Evolutionary conservation across 2,888 invertebrate genomes (phyloP).

Genomic region (Campopleginae sp.): DNA sequence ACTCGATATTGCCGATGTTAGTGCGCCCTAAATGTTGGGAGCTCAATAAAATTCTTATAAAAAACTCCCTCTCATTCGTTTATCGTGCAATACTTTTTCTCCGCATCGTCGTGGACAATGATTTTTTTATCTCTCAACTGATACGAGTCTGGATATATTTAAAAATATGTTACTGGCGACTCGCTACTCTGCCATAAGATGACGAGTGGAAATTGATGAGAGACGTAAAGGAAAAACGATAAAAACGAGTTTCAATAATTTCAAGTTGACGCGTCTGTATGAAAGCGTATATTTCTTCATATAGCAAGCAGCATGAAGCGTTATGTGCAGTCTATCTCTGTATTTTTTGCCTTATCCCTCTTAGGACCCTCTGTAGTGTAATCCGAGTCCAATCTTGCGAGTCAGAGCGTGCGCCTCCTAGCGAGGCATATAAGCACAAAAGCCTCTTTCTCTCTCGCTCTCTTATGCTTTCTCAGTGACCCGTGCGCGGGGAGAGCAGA

Average conservation of each 20-base stretch:
- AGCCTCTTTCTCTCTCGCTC: neutral
- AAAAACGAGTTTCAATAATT: conserved; percentile 58
- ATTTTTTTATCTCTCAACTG: too few relatives aligned
- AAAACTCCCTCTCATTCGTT: neutral
- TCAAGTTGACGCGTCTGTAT: conserved; percentile 58
- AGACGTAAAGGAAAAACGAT: conserved; percentile 3
- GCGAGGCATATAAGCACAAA: conserved; percentile 20
- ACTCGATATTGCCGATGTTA: neutral
- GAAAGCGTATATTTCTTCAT: conserved; percentile 44
- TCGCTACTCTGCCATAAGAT: neutral
- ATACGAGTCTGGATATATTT: too few relatives aligned
- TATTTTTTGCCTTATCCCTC: conserved; percentile 51
- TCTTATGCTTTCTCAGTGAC: neutral
- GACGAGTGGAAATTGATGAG: neutral
- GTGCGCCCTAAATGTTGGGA: neutral
- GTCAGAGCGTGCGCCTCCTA: conserved; percentile 34
- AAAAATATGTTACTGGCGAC: neutral
- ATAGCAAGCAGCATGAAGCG: neutral
- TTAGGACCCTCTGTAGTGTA: conserved; percentile 49
- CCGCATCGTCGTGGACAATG: too few relatives aligned
- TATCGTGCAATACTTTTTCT: neutral
- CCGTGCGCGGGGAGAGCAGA: neutral
- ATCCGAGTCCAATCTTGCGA: conserved; percentile 66
- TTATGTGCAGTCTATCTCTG: neutral
- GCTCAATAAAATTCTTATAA: neutral